Evolutionary conservation across 2,797 vertebrate species (phyloP).

Genomic region (Manis pentadactyla): DNA sequence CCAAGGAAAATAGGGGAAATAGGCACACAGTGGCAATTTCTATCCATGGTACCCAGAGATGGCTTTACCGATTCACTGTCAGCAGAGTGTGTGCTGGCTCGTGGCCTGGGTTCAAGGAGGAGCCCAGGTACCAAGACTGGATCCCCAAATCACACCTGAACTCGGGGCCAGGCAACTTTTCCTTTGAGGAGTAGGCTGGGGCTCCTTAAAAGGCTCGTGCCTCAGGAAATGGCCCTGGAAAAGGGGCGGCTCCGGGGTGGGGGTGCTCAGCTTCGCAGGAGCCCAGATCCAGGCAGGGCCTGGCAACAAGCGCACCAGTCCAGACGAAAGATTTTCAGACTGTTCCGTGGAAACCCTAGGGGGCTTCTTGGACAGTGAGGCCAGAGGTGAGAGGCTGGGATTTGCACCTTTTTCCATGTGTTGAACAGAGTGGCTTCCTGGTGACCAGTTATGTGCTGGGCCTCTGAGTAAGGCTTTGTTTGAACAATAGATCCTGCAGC

Average conservation of each 20-base stretch:
- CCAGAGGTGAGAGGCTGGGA: background rate
- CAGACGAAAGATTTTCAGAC: background rate
- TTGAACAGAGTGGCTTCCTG: background rate
- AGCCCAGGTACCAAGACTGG: background rate
- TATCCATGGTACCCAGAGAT: background rate
- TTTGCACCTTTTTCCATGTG: background rate
- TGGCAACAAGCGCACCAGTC: background rate
- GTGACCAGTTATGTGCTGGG: background rate
- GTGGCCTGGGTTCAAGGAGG: background rate
- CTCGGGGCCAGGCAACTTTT: background rate
- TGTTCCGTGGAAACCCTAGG: background rate
- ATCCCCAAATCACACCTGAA: background rate
- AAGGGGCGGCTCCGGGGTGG: background rate
- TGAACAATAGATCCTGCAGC: background rate
- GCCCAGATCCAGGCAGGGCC: background rate
- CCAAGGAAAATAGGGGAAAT: background rate
- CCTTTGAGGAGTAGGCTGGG: background rate
- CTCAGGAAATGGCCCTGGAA: background rate
- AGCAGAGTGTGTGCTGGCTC: background rate
- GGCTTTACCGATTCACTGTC: background rate
- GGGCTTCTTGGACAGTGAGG: background rate
- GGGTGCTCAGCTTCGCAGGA: background rate
- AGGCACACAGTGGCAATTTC: background rate
- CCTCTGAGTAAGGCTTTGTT: background rate
- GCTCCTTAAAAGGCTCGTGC: background rate